A percentile compares a stretch with the other conserved stretches of the same genome.
These are phyloP conservation scores for Shinisaurus crocodilurus DNA, from an alignment of 2,113 vertebrate species.

Conservation along the genomic window DNA sequence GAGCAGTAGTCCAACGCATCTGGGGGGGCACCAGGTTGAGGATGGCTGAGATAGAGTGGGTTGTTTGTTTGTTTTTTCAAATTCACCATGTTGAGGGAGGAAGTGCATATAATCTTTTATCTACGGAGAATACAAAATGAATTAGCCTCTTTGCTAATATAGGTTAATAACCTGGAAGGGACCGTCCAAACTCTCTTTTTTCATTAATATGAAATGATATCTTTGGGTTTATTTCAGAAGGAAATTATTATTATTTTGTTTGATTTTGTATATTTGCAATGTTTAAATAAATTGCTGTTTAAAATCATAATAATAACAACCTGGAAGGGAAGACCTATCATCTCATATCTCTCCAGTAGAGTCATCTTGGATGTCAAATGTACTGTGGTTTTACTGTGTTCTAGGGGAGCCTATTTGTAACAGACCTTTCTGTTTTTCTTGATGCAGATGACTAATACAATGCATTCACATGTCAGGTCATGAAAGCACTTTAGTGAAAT, in stretches of 20 bases:
- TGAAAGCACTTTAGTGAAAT: background rate
- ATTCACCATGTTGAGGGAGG: background rate
- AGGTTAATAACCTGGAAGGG: background rate
- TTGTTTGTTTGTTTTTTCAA: background rate
- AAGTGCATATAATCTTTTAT: background rate
- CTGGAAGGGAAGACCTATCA: background rate
- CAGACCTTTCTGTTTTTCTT: conserved; percentile 21
- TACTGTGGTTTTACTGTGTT: background rate
- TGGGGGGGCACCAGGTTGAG: too few species aligned
- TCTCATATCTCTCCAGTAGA: background rate
- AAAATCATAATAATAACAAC: background rate
- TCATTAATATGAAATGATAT: too few species aligned
- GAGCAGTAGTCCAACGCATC: too few species aligned
- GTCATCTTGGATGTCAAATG: background rate
- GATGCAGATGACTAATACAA: conserved; percentile 10
- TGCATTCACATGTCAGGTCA: background rate
- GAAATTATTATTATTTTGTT: too few species aligned
- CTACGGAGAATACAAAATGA: background rate
- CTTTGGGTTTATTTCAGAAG: too few species aligned
- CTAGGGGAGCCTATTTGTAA: conserved; percentile 18
- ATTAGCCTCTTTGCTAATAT: background rate
- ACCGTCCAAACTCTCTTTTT: too few species aligned
- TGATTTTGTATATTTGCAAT: too few species aligned
- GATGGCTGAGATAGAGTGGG: too few species aligned
- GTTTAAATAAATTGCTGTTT: too few species aligned